Evolutionary conservation across 2,888 invertebrate genomes (phyloP).

Genomic region (Drosophila mayaguana): DNA sequence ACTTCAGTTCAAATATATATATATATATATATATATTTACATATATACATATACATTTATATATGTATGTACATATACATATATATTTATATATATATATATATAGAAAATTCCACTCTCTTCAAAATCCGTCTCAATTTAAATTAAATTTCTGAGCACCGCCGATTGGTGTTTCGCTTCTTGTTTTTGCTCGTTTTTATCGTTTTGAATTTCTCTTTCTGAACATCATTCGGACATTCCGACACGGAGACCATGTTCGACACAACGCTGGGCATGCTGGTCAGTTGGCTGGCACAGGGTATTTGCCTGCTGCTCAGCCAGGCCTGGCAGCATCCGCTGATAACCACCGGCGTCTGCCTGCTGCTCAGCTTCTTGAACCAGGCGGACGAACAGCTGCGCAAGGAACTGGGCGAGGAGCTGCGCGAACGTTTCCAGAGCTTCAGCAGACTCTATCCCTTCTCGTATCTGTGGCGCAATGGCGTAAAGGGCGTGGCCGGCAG

Average conservation of each 20-base stretch:
- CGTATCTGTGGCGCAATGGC: slow-evolving; percentile 5
- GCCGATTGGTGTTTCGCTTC: slow-evolving; percentile 1
- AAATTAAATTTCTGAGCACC: slow-evolving; percentile 12
- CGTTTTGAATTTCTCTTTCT: slow-evolving; percentile 1
- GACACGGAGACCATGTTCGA: slow-evolving; percentile 49
- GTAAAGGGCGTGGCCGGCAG: neutral
- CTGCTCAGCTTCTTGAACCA: slow-evolving; percentile 60
- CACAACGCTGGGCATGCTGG: slow-evolving; percentile 53
- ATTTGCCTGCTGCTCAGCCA: slow-evolving; percentile 56
- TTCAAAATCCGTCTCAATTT: slow-evolving; percentile 41
- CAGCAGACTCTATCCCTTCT: neutral
- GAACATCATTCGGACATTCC: neutral
- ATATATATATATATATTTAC: neutral
- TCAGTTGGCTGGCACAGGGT: slow-evolving; percentile 47
- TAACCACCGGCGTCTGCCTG: slow-evolving; percentile 68
- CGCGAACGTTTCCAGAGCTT: slow-evolving; percentile 22
- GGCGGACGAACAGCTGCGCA: slow-evolving; percentile 48
- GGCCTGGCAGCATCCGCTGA: slow-evolving; percentile 72
- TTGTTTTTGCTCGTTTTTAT: neutral
- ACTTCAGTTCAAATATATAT: slow-evolving; percentile 24
- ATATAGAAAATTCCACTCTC: slow-evolving; percentile 12
- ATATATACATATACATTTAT: neutral
- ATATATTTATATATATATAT: neutral
- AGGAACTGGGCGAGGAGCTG: slow-evolving; percentile 23
- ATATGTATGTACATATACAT: neutral